These are phyloP conservation scores for Huso huso DNA, from an alignment of 2,797 vertebrate species.

Conservation along the genomic window DNA sequence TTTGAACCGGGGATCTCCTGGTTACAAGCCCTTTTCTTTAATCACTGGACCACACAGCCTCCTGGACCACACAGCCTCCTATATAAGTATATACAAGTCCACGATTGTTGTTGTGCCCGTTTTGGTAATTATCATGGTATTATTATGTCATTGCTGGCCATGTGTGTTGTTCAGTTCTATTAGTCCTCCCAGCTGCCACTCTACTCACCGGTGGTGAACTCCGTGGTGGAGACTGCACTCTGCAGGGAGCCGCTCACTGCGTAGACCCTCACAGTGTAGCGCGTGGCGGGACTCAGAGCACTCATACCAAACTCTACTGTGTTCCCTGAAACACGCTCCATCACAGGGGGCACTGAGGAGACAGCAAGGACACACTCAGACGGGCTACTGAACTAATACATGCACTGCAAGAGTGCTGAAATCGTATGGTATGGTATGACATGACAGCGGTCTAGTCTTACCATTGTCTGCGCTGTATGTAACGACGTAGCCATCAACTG, in stretches of 20 bases:
- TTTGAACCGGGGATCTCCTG: too few species aligned
- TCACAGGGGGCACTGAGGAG: conserved; percentile 70
- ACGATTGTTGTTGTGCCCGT: too few species aligned
- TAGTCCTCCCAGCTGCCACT: too few species aligned
- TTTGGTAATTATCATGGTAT: too few species aligned
- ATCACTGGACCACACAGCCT: too few species aligned
- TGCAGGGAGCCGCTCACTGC: conserved; percentile 74
- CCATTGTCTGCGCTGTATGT: conserved; percentile 77
- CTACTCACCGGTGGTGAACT: conserved; percentile 78
- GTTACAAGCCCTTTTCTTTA: too few species aligned
- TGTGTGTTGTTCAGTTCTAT: too few species aligned
- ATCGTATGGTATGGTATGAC: background rate
- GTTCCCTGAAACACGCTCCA: conserved; percentile 79
- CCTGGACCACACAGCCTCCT: too few species aligned
- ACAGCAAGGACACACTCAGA: conserved; percentile 10
- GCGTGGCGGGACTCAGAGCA: conserved; percentile 72
- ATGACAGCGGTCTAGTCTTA: conserved; percentile 35
- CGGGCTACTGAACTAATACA: background rate
- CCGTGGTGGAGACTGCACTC: conserved; percentile 69
- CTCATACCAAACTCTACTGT: conserved; percentile 79
- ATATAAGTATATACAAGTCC: too few species aligned
- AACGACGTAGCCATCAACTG: conserved; percentile 84
- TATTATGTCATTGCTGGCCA: too few species aligned
- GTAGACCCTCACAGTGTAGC: conserved; percentile 76
- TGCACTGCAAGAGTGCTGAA: background rate